Base-by-base conservation (phyloP, 2,113 vertebrate species). In the Taxidea taxus region DNA sequence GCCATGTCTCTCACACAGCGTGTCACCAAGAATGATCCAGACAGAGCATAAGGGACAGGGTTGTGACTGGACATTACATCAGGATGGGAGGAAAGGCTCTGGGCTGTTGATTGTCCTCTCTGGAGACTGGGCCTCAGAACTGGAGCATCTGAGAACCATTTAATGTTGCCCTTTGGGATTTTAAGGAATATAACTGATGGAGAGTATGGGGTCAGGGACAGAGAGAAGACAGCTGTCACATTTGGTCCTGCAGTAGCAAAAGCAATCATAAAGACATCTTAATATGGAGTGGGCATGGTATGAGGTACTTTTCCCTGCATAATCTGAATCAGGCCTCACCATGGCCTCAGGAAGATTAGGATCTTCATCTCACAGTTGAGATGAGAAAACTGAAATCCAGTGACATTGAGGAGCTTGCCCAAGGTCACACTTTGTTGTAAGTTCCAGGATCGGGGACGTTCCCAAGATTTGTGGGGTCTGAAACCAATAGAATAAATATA, bases 201-300 rank as follows among this genome's bases (percentile, higher is more conserved):
- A 39, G n/a, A 58, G 5, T 37, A 15, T 11, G 13, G 31, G 10
- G 8, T 10, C 58, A 54, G 4, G 49, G n/a, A 23, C 3, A 2
- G 44, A 58, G 31, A 64, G 21, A 51, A 85, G 60, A 34, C 16
- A 54, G 34, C 10, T 3, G n/a, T 12, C 85, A 2, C 8, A 11
- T 21, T 12, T 31, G 68, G n/a, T 42, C 29, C 44, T 10, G 10
- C 21, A 5, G 10, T 9, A 34, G 21, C 82, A 37, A 23, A 8
- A 27, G 39, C 23, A 21, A 14, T 39, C 49, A 15, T 14, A 25
- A 39, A 11, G 8, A 31, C 4, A 8, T 15, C 42, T 58, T 4
- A 0, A 9, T 27, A 18, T 16, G n/a, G 11, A 2, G 39, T 34
- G 37, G 94, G 15, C 20, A 3, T 25, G 5, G 1, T 4, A 0